Percentiles rank a stretch among this genome's conserved stretches.
phyloP scores from a whole-genome alignment of 2,888 invertebrate species.

The Drosophila macrothrix region DNA sequence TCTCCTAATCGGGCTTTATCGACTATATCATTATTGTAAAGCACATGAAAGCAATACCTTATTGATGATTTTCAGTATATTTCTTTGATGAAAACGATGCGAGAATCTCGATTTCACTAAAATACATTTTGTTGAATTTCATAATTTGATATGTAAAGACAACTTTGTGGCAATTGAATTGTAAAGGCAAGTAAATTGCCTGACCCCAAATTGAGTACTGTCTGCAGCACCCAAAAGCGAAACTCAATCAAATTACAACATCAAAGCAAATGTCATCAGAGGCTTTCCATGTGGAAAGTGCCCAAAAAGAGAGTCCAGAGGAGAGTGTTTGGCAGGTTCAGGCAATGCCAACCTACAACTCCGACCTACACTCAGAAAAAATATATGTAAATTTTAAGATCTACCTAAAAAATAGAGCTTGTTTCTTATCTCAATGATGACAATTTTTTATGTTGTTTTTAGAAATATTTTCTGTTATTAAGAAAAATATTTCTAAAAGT shows the following conservation, averaged over 20 bases:
- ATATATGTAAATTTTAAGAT: rapidly evolving
- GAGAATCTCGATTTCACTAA: too few relatives aligned
- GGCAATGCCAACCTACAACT: background rate
- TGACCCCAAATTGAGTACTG: constrained; percentile 1
- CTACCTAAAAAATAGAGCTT: rapidly evolving
- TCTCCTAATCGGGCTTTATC: rapidly evolving
- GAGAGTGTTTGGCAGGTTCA: background rate
- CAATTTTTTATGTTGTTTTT: background rate
- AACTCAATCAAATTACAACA: constrained; percentile 74
- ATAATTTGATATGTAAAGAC: background rate
- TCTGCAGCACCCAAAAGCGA: constrained; percentile 24
- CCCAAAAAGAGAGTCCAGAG: background rate
- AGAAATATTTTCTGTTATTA: too few relatives aligned
- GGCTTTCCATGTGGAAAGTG: constrained; percentile 8
- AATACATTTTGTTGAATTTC: background rate
- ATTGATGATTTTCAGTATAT: background rate
- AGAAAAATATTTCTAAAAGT: too few relatives aligned
- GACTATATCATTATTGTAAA: background rate
- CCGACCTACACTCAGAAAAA: background rate
- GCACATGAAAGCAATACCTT: background rate
- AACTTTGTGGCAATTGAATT: background rate
- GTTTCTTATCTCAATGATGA: too few relatives aligned
- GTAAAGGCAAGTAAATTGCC: constrained; percentile 27
- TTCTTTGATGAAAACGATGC: background rate
- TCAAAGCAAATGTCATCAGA: constrained; percentile 72